A percentile compares a stretch with the other conserved stretches of the same genome.
Evolutionary conservation across 2,113 vertebrate genomes (phyloP).

Genomic region (Hoplias malabaricus): DNA sequence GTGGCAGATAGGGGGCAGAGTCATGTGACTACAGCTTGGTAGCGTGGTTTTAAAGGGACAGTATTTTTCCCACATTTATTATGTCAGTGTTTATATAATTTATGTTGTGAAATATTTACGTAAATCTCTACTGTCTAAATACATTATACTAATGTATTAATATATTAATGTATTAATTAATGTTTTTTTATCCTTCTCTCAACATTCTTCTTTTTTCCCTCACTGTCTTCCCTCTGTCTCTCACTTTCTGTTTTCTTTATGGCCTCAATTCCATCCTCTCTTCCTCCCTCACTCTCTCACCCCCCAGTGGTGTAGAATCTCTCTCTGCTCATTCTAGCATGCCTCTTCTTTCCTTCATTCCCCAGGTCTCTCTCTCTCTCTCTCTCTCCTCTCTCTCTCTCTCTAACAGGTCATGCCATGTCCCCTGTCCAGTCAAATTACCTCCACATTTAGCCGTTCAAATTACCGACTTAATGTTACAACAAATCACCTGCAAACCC

Average conservation of each 20-base stretch:
- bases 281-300: not conserved
- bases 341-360: not conserved
- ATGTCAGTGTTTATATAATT: no score
- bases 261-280: no score
- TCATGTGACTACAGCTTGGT: no score
- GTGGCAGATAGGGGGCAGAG: no score
- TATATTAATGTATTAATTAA: no score
- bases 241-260: not conserved
- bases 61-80: no score
- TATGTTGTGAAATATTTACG: no score
- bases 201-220: not conserved
- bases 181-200: no score
- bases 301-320: not conserved
- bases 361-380: not conserved
- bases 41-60: no score
- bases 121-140: no score
- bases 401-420: not conserved
- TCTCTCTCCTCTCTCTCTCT: not conserved
- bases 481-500: not conserved
- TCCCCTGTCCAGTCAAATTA: not conserved
- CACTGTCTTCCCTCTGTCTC: not conserved
- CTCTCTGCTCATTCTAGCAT: not conserved
- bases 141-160: no score
- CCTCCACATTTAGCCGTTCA: not conserved
- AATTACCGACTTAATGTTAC: not conserved